Conservation (phyloP, 2,113 vertebrate genomes). For the Paracanthobrama guichenoti region DNA sequence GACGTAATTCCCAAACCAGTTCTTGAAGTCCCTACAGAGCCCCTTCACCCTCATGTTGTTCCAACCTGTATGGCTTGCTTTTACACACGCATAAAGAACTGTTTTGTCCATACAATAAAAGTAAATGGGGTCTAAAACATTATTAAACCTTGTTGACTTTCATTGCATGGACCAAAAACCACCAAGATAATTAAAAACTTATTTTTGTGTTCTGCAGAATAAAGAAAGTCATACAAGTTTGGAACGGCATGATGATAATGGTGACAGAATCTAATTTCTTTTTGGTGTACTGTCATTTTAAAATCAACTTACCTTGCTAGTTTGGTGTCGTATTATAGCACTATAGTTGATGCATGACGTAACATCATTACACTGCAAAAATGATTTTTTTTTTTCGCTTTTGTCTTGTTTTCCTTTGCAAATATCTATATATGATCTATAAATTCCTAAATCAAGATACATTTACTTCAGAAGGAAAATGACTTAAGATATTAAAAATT, state of each 20-base stretch:
- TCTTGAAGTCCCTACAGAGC: neutral
- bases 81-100: neutral
- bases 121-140: neutral
- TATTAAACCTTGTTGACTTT: neutral
- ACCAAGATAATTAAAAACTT: neutral
- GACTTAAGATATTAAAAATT: neutral
- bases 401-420: neutral
- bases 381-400: neutral
- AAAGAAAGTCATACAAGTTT: neutral
- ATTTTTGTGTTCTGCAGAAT: neutral
- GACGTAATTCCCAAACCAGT: neutral
- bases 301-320: neutral
- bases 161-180: neutral
- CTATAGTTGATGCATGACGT: neutral
- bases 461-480: neutral
- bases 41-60: neutral
- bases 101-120: neutral
- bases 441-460: neutral
- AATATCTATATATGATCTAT: neutral
- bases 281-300: neutral
- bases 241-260: neutral
- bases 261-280: no score
- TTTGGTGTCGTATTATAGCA: slow-evolving; percentile 2
- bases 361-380: neutral
- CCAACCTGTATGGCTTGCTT: neutral